These are phyloP conservation scores for Pogonocichla stellata DNA, from an alignment of 2,113 vertebrate species.

Conservation along the genomic window DNA sequence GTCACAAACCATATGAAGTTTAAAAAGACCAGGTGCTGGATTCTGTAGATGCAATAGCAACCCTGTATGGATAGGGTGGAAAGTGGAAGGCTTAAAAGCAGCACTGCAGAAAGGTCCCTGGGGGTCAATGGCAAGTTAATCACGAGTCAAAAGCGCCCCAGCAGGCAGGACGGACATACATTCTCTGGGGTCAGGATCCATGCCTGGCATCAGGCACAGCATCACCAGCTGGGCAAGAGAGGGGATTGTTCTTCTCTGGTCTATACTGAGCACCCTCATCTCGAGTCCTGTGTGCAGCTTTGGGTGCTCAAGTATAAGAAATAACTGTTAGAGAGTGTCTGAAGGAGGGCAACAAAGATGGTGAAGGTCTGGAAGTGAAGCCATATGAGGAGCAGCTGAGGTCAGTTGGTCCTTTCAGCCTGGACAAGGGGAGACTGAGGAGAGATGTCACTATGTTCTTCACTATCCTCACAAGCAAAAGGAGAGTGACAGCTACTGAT, in stretches of 20 bases:
- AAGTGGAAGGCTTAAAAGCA: neutral
- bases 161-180: neutral
- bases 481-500: neutral
- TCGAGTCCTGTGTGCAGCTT: accelerated
- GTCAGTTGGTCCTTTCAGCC: neutral
- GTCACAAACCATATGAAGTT: accelerated
- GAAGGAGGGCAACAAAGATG: neutral
- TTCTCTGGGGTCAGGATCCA: neutral
- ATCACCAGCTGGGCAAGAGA: accelerated
- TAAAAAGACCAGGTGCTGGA: neutral
- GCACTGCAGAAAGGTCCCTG: neutral
- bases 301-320: neutral
- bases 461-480: neutral
- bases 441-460: neutral
- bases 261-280: accelerated
- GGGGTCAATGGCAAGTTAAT: accelerated
- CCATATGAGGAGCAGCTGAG: neutral
- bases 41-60: neutral
- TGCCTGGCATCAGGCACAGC: neutral
- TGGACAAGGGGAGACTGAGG: neutral
- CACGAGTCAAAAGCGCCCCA: neutral
- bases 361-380: neutral
- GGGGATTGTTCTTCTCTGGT: neutral
- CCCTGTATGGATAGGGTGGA: neutral
- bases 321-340: too few species aligned